Evolutionary conservation across 2,797 vertebrate genomes (phyloP).

Genomic region (Lepus townsendii): DNA sequence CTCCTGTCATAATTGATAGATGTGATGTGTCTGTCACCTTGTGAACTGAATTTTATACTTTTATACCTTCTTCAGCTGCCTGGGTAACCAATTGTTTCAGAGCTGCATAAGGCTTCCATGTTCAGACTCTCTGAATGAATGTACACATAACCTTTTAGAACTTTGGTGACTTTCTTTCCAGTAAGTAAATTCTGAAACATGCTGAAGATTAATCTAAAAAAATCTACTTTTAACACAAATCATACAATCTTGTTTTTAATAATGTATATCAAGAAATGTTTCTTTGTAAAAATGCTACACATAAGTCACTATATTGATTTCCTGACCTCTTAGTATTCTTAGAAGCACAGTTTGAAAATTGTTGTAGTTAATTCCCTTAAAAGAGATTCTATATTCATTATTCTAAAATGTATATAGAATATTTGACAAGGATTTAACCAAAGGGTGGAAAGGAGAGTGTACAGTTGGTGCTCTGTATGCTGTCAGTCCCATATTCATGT

Average conservation of each 20-base stretch:
- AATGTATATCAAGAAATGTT: not conserved
- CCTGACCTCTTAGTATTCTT: not conserved
- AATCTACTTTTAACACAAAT: conserved; percentile 30
- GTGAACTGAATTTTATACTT: conserved; percentile 17
- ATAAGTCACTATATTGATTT: not conserved
- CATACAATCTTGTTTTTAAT: conserved; percentile 32
- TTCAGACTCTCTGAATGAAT: not conserved
- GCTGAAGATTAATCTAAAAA: not conserved
- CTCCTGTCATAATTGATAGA: not conserved
- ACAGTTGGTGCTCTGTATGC: not conserved
- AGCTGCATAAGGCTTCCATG: not conserved
- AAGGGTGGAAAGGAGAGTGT: not conserved
- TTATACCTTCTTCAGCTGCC: not conserved
- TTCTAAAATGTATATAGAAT: not conserved
- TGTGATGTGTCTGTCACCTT: not conserved
- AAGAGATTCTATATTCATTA: not conserved
- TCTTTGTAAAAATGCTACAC: not conserved
- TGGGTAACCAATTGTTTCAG: conserved; percentile 41
- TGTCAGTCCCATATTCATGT: not conserved
- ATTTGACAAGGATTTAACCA: not conserved
- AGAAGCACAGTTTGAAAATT: not conserved
- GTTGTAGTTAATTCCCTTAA: not conserved
- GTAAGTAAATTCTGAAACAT: conserved; percentile 18
- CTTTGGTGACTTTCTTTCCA: not conserved
- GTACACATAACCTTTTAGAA: not conserved